Base-by-base conservation (phyloP, 2,113 vertebrate genomes). In the Pampusana beccarii region DNA sequence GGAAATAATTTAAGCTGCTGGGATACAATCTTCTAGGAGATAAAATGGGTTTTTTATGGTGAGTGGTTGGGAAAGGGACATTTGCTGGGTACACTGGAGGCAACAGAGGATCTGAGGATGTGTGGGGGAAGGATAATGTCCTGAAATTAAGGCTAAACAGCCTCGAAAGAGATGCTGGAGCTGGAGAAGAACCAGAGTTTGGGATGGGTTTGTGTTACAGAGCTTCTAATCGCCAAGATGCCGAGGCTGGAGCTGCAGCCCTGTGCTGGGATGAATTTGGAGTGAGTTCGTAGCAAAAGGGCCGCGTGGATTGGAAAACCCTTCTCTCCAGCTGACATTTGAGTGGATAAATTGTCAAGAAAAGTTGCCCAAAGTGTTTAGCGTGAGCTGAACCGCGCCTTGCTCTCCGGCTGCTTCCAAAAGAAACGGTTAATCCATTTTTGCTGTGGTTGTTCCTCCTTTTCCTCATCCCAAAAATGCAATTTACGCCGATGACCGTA, bases 271-370 rank as follows among this genome's bases (percentile, higher is more conserved):
- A 4, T 0, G 4, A 4, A 19, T 65, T 46, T 57, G 67, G 42
- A 40, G 24, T 3, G 33, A 54, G 28, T 10, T 29, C 3, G 11
- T 16, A 29, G 34, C 40, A 24, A 33, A 38, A 53, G 17, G 8
- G 13, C 34, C 14, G 0, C 0, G 1, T 16, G 28, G 44, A 6
- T 21, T 34, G 48, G 53, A 44, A 80, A 58, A 5, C 10, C 13
- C 42, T 78, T 44, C 36, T 57, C 34, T 83, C 18, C 20, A 33
- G 36, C 58, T 44, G 53, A 78, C 34, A 16, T 18, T 25, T 10
- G 29, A 36, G 19, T 26, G 34, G 64, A 50, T 66, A 56, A 72
- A 67, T 17, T 0, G 0, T 20, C 7, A 36, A 62, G 53, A 54
- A 73, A 38, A n/a, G 20, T 61, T 5, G 3, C 26, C n/a, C 25